phyloP scores from a whole-genome alignment of 2,797 vertebrate species.

The Pelobates cultripes region DNA sequence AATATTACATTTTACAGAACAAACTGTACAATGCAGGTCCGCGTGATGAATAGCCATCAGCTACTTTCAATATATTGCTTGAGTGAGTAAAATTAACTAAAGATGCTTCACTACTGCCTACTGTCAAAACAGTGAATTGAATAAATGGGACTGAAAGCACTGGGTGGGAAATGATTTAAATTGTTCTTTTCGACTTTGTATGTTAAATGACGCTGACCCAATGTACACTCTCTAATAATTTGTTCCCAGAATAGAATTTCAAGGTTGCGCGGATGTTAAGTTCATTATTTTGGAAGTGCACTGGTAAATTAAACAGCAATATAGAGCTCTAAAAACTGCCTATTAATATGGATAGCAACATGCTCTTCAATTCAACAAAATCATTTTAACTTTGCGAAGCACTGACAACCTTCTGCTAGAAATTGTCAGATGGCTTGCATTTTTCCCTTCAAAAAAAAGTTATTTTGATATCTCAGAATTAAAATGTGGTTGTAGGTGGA shows the following conservation, averaged over 20 bases:
- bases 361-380: conserved; percentile 16
- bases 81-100: conserved; percentile 10
- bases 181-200: conserved; percentile 22
- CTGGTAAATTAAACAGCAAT: conserved; percentile 42
- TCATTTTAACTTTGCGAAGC: conserved; percentile 34
- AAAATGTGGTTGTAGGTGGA: conserved; percentile 20
- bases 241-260: conserved; percentile 30
- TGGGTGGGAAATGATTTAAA: conserved; percentile 39
- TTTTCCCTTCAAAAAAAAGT: conserved; percentile 19
- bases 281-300: conserved; percentile 38
- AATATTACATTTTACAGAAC: neutral
- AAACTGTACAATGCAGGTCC: neutral
- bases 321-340: conserved; percentile 14
- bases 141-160: conserved; percentile 19
- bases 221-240: neutral
- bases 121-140: conserved; percentile 11
- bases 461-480: conserved; percentile 22
- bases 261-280: conserved; percentile 40
- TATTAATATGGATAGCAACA: conserved; percentile 55
- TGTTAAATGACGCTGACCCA: conserved; percentile 36
- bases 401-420: conserved; percentile 27
- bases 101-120: conserved; percentile 9
- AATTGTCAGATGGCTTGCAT: conserved; percentile 31
- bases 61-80: conserved; percentile 9
- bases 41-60: conserved; percentile 4